phyloP scores from a whole-genome alignment of 2,888 invertebrate genomes.

The Blastobasis adustella region DNA sequence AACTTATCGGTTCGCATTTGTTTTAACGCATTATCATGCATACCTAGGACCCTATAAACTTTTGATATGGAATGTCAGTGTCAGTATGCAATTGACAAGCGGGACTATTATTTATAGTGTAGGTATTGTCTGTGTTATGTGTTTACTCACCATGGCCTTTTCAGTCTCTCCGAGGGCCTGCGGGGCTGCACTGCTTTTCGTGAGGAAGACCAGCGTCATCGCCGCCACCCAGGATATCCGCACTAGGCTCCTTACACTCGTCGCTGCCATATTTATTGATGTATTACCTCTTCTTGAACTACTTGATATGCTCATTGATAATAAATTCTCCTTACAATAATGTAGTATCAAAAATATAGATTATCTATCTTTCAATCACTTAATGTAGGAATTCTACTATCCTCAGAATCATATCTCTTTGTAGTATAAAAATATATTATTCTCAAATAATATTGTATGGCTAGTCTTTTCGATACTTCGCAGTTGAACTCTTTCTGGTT shows the following conservation, averaged over 20 bases:
- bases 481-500: neutral
- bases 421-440: neutral
- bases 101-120: too few species aligned
- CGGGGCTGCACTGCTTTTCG: constrained; percentile 58
- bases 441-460: too few species aligned
- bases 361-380: constrained; percentile 9
- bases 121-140: too few species aligned
- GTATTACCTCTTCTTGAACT: constrained; percentile 30
- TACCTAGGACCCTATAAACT: too few species aligned
- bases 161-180: constrained; percentile 50
- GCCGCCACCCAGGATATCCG: constrained; percentile 48
- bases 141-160: constrained; percentile 60
- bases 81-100: too few species aligned
- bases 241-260: constrained; percentile 42
- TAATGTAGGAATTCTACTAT: constrained; percentile 43
- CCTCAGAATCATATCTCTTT: constrained; percentile 32
- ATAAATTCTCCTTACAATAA: constrained; percentile 31
- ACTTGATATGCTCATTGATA: constrained; percentile 45
- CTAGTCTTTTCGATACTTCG: too few species aligned
- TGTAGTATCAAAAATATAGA: constrained; percentile 36
- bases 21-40: too few species aligned
- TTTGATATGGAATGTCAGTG: too few species aligned
- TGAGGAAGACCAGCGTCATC: constrained; percentile 43
- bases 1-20: neutral
- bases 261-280: constrained; percentile 45